Conservation (phyloP, 2,888 invertebrate species). For the Cryptus viduatorius region DNA sequence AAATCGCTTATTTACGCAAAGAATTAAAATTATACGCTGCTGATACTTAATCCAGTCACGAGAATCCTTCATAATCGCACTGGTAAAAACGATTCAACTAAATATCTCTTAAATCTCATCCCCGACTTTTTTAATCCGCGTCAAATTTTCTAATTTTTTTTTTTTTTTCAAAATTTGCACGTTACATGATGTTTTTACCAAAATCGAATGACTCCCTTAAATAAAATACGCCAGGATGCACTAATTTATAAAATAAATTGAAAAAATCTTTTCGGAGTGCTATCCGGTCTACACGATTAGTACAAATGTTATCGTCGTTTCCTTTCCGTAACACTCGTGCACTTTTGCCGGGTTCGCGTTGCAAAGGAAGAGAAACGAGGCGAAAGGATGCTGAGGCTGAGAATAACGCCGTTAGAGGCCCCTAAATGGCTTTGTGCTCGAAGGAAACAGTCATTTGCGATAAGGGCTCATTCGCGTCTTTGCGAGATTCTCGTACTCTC, state of each 20-base stretch:
- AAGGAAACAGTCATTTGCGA: conserved; percentile 84
- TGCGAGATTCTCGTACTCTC: conserved; percentile 53
- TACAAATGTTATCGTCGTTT: conserved; percentile 26
- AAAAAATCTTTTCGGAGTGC: background rate
- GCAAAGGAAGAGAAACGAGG: conserved; percentile 12
- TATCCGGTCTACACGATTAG: background rate
- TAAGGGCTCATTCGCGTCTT: conserved; percentile 80
- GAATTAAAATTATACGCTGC: background rate
- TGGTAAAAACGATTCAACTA: no score
- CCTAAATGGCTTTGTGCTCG: conserved; percentile 82
- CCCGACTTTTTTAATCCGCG: no score
- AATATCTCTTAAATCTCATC: no score
- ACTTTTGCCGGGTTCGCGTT: background rate
- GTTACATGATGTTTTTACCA: no score
- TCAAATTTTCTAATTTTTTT: no score
- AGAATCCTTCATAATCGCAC: background rate
- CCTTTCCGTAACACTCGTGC: background rate
- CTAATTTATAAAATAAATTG: no score
- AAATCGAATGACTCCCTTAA: no score
- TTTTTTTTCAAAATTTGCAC: no score
- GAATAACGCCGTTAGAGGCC: conserved; percentile 78
- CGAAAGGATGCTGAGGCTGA: conserved; percentile 68
- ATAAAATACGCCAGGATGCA: no score
- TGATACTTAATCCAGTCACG: background rate
- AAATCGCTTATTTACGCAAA: background rate